Percentiles rank a stretch among this genome's conserved stretches.
Evolutionary conservation across 2,888 invertebrate genomes (phyloP).

Genomic region (Leptarthrus brevirostris): DNA sequence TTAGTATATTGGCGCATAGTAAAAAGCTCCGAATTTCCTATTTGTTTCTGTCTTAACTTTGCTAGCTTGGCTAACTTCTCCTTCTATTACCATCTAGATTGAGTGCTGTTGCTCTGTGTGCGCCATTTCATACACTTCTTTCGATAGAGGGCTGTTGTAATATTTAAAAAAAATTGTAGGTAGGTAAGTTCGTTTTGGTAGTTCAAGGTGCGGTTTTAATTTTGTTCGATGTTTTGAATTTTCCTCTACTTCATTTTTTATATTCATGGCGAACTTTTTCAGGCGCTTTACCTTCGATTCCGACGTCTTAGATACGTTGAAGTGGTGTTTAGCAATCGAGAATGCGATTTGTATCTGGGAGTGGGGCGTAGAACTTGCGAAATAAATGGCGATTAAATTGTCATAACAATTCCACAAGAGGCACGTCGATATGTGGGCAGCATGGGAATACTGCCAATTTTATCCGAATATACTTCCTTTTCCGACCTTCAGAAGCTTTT

Average conservation of each 20-base stretch:
- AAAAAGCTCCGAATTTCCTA: neutral
- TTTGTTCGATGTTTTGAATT: conserved; percentile 42
- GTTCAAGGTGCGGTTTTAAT: conserved; percentile 46
- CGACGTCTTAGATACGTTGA: conserved; percentile 28
- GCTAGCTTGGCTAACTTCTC: neutral
- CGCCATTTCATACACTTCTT: neutral
- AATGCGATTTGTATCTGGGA: conserved; percentile 10
- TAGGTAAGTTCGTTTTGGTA: conserved; percentile 37
- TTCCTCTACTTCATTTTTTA: conserved; percentile 28
- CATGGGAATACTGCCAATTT: conserved; percentile 28
- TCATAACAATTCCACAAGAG: neutral
- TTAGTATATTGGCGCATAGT: conserved; percentile 11
- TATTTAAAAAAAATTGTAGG: conserved; percentile 2
- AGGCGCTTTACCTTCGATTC: conserved; percentile 24
- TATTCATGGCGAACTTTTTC: neutral
- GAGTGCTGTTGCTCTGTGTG: neutral
- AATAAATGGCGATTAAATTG: conserved; percentile 29
- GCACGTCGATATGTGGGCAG: neutral
- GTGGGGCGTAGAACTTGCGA: conserved; percentile 40
- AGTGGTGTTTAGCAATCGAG: conserved; percentile 30
- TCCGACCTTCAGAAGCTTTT: neutral
- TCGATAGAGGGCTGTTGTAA: conserved; percentile 6
- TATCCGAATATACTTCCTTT: neutral
- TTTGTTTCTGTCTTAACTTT: too few species aligned
- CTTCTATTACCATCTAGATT: conserved; percentile 14